Evolutionary conservation across 1,140 invertebrate genomes (phyloP).

Genomic region (Ceratina australensis): DNA sequence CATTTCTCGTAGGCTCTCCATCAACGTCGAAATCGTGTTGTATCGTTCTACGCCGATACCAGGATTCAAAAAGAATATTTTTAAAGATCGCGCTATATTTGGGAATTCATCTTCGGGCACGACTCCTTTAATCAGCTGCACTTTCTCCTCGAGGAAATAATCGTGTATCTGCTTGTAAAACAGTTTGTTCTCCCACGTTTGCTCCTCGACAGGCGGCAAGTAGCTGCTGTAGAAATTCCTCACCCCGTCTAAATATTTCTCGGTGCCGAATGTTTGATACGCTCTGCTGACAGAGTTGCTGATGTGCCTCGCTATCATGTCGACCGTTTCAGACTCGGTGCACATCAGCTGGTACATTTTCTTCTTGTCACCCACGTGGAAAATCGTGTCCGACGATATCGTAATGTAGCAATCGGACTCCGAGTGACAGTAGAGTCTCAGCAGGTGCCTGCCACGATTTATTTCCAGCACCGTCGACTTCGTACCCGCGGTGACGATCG

Average conservation of each 20-base stretch:
- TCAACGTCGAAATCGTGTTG: background rate
- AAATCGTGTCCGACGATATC: constrained; percentile 66
- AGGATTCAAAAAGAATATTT: constrained; percentile 59
- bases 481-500: constrained; percentile 62
- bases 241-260: constrained; percentile 48
- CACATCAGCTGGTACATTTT: constrained; percentile 67
- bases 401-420: constrained; percentile 56
- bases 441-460: constrained; percentile 64
- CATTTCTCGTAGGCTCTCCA: background rate
- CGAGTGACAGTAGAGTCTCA: constrained; percentile 66
- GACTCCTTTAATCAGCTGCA: constrained; percentile 12
- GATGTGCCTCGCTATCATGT: constrained; percentile 40
- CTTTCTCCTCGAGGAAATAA: constrained; percentile 61
- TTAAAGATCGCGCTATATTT: constrained; percentile 34
- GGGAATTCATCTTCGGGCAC: constrained; percentile 5
- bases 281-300: constrained; percentile 48
- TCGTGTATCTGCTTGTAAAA: constrained; percentile 55
- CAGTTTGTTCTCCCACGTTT: constrained; percentile 25
- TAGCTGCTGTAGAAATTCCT: constrained; percentile 66
- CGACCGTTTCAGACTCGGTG: constrained; percentile 55
- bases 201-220: constrained; percentile 38
- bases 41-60: constrained; percentile 33
- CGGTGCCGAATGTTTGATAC: constrained; percentile 66
- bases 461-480: constrained; percentile 64
- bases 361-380: constrained; percentile 63